Evolutionary conservation across 1,140 invertebrate genomes (phyloP).

Genomic region (Polypedilum pembai): DNA sequence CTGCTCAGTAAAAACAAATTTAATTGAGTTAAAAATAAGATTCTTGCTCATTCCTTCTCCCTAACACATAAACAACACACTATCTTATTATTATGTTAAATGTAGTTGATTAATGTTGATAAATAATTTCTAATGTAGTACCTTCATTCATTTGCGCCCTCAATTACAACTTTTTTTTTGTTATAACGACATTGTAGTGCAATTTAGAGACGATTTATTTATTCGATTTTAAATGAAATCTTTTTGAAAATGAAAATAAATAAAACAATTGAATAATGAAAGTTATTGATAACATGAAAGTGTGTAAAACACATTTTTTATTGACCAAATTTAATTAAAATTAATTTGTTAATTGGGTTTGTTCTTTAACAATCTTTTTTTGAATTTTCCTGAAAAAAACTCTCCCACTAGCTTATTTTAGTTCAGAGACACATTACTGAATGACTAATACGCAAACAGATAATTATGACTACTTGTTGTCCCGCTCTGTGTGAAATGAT

Average conservation of each 20-base stretch:
- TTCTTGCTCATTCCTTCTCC: constrained; percentile 7
- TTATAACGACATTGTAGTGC: constrained; percentile 2
- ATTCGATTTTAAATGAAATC: neutral
- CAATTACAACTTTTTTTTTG: neutral
- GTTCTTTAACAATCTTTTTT: no score
- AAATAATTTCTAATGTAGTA: neutral
- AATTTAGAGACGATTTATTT: constrained; percentile 13
- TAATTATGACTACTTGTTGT: no score
- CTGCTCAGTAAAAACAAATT: no score
- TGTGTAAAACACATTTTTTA: neutral
- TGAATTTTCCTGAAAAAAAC: no score
- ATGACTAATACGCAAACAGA: no score
- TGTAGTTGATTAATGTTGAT: neutral
- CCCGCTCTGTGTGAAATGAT: no score
- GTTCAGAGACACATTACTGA: no score
- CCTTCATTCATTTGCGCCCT: no score
- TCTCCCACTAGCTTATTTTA: no score
- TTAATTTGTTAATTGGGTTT: no score
- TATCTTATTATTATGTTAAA: neutral
- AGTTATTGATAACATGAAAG: neutral
- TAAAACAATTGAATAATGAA: neutral
- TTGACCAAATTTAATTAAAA: neutral
- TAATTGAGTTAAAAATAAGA: neutral
- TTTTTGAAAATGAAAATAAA: neutral
- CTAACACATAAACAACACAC: neutral